Conservation (phyloP, 1,140 invertebrate genomes). For the Scaptomyza hsui region DNA sequence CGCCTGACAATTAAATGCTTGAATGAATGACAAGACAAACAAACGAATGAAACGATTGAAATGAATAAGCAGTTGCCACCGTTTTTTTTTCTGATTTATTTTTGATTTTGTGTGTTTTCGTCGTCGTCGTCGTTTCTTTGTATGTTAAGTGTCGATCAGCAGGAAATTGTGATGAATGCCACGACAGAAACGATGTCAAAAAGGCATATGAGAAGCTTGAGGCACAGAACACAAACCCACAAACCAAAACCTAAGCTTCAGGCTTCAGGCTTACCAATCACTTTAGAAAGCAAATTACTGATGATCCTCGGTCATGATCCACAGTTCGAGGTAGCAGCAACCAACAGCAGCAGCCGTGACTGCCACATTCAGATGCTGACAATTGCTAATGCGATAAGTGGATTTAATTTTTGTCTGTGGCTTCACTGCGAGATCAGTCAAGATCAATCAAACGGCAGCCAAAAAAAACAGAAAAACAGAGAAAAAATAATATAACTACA, state of each 20-base stretch:
- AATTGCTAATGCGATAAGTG: constrained; percentile 60
- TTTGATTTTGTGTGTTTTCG: neutral
- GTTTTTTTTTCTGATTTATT: neutral
- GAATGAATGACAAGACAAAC: constrained; percentile 73
- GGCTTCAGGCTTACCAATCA: constrained; percentile 37
- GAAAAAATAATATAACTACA: constrained; percentile 18
- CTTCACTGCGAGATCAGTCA: constrained; percentile 54
- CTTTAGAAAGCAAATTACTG: constrained; percentile 76
- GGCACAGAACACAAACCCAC: constrained; percentile 6
- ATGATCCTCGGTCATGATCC: constrained; percentile 73
- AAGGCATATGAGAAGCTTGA: constrained; percentile 45
- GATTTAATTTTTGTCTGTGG: constrained; percentile 38
- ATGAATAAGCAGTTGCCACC: constrained; percentile 27
- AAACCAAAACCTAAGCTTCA: constrained; percentile 2
- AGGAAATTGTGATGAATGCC: constrained; percentile 60
- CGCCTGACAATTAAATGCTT: constrained; percentile 77
- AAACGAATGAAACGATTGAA: constrained; percentile 42
- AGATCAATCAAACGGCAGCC: constrained; percentile 55
- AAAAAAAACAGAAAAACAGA: neutral
- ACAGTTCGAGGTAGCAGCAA: constrained; percentile 9
- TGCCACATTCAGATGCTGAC: constrained; percentile 61
- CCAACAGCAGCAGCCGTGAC: constrained; percentile 31
- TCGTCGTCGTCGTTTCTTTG: neutral
- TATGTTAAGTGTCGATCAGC: constrained; percentile 63
- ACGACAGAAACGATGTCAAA: constrained; percentile 45